Evolutionary conservation across 2,797 vertebrate genomes (phyloP).

Genomic region (Odontamblyopus lacepedii): DNA sequence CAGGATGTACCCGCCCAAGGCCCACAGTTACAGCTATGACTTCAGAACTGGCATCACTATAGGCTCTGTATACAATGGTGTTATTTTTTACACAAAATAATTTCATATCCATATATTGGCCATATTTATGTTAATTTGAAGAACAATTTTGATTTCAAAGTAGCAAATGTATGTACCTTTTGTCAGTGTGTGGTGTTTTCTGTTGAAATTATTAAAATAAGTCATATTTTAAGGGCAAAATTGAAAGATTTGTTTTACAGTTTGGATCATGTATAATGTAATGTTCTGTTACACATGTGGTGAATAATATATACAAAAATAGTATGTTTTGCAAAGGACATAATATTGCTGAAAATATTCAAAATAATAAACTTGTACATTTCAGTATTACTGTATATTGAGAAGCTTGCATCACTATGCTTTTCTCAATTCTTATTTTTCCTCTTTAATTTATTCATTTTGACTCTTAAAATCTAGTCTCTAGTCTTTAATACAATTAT

Average conservation of each 20-base stretch:
- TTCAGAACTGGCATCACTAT: not conserved
- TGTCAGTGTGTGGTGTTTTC: not conserved
- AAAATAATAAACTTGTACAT: slow-evolving; percentile 20
- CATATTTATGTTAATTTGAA: not conserved
- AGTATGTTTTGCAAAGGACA: slow-evolving; percentile 11
- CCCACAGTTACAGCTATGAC: not conserved
- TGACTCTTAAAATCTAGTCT: not conserved
- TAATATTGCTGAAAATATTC: not conserved
- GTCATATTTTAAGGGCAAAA: not conserved
- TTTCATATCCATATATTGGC: not conserved
- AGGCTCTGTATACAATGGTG: not conserved
- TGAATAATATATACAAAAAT: slow-evolving; percentile 6
- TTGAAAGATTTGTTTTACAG: not conserved
- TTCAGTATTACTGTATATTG: not conserved
- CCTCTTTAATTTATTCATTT: not conserved
- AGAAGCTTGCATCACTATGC: not conserved
- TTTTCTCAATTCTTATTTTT: not conserved
- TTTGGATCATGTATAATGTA: slow-evolving; percentile 5
- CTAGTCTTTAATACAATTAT: not conserved
- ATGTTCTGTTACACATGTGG: slow-evolving; percentile 6
- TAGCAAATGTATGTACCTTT: too few relatives aligned
- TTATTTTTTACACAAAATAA: not conserved
- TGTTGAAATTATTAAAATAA: not conserved
- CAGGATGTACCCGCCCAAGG: not conserved
- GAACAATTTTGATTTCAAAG: not conserved